A percentile compares a stretch with the other conserved stretches of the same genome.
phyloP scores from a whole-genome alignment of 2,888 invertebrate species.

The Aelia acuminata region DNA sequence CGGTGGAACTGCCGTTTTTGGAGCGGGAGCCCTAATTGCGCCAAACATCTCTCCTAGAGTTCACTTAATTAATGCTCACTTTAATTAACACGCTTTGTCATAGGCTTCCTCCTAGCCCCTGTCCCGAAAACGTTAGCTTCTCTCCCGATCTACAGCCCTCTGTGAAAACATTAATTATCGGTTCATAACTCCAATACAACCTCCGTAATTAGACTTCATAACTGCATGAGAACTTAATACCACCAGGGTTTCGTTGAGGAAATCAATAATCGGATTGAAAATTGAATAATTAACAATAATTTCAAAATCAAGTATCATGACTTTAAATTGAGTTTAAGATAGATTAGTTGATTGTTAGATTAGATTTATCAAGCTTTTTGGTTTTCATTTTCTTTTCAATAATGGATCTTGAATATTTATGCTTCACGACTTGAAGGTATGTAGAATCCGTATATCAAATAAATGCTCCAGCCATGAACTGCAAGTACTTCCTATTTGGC shows the following conservation, averaged over 20 bases:
- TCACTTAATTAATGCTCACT: conserved; percentile 65
- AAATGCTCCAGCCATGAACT: too few species aligned
- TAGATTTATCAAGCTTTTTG: too few species aligned
- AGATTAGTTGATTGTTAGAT: too few species aligned
- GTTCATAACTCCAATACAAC: conserved; percentile 15
- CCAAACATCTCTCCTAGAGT: conserved; percentile 63
- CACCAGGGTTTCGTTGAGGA: neutral
- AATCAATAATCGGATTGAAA: neutral
- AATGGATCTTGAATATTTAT: too few species aligned
- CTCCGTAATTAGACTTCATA: conserved; percentile 14
- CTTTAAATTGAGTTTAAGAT: too few species aligned
- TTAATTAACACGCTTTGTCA: conserved; percentile 65
- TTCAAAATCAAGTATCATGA: too few species aligned
- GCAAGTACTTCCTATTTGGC: too few species aligned
- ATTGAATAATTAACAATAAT: too few species aligned
- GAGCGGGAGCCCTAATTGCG: conserved; percentile 61
- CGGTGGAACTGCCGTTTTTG: conserved; percentile 26
- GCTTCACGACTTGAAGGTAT: too few species aligned
- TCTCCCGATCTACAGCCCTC: neutral
- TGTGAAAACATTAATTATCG: conserved; percentile 24
- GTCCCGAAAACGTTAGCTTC: conserved; percentile 53
- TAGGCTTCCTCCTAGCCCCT: conserved; percentile 57
- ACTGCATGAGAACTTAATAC: neutral
- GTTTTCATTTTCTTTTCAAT: too few species aligned
- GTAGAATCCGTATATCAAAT: too few species aligned